A percentile compares a stretch with the other conserved stretches of the same genome.
Evolutionary conservation across 2,888 invertebrate genomes (phyloP).

Genomic region (Caenorhabditis sinica): DNA sequence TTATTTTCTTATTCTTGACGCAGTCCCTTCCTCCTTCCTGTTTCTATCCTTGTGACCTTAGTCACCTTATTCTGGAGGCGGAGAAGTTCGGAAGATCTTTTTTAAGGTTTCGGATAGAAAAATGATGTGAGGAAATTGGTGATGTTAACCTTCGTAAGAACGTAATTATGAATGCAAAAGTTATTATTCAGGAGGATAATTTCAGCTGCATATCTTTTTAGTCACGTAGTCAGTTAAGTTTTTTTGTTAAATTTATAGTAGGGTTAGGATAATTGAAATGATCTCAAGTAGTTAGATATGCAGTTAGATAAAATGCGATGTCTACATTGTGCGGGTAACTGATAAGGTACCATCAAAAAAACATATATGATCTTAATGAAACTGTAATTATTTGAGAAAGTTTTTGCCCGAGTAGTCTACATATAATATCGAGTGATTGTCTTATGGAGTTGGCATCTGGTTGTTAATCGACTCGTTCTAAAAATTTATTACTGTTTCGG

Average conservation of each 20-base stretch:
- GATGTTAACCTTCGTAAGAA: conserved; percentile 5
- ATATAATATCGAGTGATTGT: too few species aligned
- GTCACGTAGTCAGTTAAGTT: conserved; percentile 10
- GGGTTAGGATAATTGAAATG: too few species aligned
- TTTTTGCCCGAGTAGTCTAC: too few species aligned
- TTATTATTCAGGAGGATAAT: background rate
- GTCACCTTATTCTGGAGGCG: background rate
- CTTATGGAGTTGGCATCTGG: too few species aligned
- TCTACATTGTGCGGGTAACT: too few species aligned
- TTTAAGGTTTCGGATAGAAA: background rate
- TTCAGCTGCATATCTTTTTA: background rate
- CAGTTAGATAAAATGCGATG: too few species aligned
- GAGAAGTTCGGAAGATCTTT: conserved; percentile 1
- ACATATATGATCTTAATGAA: too few species aligned
- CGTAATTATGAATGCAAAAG: conserved; percentile 1
- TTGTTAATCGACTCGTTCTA: too few species aligned
- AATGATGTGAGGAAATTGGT: background rate
- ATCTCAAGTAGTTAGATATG: too few species aligned
- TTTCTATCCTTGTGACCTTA: background rate
- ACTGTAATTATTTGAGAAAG: too few species aligned
- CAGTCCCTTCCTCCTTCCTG: conserved; percentile 19
- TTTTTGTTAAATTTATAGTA: background rate
- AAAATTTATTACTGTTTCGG: too few species aligned
- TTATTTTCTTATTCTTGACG: conserved; percentile 38
- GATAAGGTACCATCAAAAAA: too few species aligned